phyloP scores from a whole-genome alignment of 1,140 invertebrate species.

The Coptotermes formosanus region DNA sequence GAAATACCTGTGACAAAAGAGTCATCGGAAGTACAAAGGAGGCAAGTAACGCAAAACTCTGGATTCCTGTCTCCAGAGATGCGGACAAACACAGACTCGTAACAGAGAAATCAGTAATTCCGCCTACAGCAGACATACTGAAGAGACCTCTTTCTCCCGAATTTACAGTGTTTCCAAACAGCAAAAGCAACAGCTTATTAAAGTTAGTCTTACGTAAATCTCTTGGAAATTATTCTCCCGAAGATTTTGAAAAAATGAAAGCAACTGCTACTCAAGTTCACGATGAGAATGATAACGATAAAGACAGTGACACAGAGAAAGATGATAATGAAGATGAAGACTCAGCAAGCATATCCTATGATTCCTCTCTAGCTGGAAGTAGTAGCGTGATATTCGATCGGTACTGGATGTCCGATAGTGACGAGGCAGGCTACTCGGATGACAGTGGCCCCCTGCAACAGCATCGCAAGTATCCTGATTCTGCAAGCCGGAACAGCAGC shows the following conservation, averaged over 20 bases:
- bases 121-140: neutral
- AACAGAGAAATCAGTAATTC: neutral
- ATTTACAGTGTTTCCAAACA: neutral
- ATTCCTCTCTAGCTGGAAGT: neutral
- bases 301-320: neutral
- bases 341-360: neutral
- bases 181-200: neutral
- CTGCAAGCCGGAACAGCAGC: neutral
- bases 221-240: neutral
- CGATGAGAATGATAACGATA: neutral
- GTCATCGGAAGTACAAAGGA: no score
- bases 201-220: neutral
- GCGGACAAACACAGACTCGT: neutral
- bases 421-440: neutral
- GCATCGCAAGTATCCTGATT: neutral
- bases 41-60: no score
- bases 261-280: neutral
- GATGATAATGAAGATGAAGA: neutral
- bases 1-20: no score
- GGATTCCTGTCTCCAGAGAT: neutral
- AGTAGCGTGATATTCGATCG: neutral
- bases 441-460: neutral
- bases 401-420: neutral
- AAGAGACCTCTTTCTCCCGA: neutral
- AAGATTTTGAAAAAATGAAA: slow-evolving; percentile 15